Percentiles rank a stretch among this genome's conserved stretches.
Conservation (phyloP, 2,888 invertebrate species). For the Plagiodera versicolora region DNA sequence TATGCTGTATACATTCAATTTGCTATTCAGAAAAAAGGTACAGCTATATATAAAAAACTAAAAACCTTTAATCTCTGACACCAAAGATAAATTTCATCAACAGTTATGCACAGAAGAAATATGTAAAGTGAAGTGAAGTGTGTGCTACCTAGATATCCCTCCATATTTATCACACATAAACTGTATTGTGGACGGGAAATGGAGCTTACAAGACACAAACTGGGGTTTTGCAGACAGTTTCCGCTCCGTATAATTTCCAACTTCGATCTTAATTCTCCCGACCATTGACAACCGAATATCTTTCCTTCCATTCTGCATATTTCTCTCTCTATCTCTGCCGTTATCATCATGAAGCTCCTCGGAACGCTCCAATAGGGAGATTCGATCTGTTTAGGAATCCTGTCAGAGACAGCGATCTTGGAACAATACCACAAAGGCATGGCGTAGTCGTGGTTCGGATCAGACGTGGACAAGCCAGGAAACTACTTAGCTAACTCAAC, state of each 20-base stretch:
- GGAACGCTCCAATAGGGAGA: not conserved
- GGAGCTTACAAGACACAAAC: not conserved
- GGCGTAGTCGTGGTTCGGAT: constrained; percentile 7
- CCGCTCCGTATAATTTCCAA: not conserved
- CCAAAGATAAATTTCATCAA: not conserved
- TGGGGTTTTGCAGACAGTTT: not conserved
- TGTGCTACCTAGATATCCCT: not conserved
- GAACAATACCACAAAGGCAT: constrained; percentile 24
- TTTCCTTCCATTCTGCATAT: too few species aligned
- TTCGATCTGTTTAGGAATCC: constrained; percentile 15
- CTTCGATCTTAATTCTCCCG: not conserved
- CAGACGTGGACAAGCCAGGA: constrained; percentile 18
- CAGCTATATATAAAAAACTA: too few species aligned
- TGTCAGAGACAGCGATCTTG: constrained; percentile 23
- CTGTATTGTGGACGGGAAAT: not conserved
- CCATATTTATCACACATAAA: not conserved
- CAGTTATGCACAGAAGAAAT: too few species aligned
- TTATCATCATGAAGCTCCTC: not conserved
- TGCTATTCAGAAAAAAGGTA: too few species aligned
- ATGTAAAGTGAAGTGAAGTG: too few species aligned
- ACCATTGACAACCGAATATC: not conserved
- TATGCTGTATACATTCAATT: too few species aligned
- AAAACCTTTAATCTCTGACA: not conserved
- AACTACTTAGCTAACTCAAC: constrained; percentile 11
- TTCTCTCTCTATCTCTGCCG: not conserved